Conservation (phyloP, 2,797 vertebrate species). For the Rhynchotus rufescens region DNA sequence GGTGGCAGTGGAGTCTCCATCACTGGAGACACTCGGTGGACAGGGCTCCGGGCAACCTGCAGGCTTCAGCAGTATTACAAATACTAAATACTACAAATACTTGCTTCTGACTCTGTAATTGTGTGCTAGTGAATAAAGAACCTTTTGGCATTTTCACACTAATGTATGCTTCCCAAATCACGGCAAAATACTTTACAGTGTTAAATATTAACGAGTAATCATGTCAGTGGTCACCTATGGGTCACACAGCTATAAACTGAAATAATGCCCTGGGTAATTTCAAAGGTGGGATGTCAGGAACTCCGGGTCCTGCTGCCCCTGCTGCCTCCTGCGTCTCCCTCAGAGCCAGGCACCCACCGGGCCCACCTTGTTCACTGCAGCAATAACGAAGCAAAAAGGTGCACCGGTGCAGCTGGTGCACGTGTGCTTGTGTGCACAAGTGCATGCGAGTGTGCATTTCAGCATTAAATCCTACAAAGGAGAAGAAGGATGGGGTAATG, state of each 20-base stretch:
- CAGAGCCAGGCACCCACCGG: rapidly evolving
- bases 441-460: background rate
- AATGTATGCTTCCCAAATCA: rapidly evolving
- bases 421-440: background rate
- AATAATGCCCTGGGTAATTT: background rate
- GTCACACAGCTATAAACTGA: background rate
- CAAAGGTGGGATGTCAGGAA: background rate
- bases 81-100: too few relatives aligned
- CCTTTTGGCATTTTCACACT: background rate
- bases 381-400: rapidly evolving
- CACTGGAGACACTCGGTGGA: background rate
- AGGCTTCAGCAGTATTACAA: background rate
- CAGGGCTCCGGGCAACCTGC: background rate
- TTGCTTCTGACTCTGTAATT: background rate
- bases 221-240: background rate
- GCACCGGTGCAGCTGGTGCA: background rate
- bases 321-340: background rate
- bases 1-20: background rate
- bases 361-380: background rate
- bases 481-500: background rate
- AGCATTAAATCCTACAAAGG: background rate
- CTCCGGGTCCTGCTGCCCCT: background rate
- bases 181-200: background rate
- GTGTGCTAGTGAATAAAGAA: background rate
- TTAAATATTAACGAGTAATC: background rate